Base-by-base conservation (phyloP, 1,140 invertebrate genomes). In the Hylyphantes graminicola region DNA sequence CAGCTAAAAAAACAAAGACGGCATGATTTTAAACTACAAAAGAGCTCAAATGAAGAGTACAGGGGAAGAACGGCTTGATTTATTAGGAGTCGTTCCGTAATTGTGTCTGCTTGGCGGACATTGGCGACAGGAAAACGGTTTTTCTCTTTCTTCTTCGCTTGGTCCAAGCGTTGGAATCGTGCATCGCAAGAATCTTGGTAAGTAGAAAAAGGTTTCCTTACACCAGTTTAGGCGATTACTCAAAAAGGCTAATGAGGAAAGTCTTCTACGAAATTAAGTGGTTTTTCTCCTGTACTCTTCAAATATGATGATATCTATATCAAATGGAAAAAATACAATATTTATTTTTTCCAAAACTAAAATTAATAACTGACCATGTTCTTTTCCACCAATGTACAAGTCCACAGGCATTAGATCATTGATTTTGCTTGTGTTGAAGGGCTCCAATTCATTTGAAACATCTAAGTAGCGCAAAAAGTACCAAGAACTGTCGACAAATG, bases 401-500 rank as follows among this genome's bases (percentile, higher is more conserved):
- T 98, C 94, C 7, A 99, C 96, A n/a, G 97, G 97, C 91, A 96
- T 93, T 76, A 91, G 91, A 87, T 92, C 88, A 7, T 91, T 88
- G 3, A 92, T 92, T 85, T 92, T 91, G 51, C 94, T 89, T 67
- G 90, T 89, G 86, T 92, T 90, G 90, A 96, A 96, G 85, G 96
- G 94, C 84, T 91, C 88, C 4, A 91, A 87, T 0, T 90, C 76
- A 91, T 98, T 98, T n/a, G 93, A 88, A 8, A 94, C 89, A 91
- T 99, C 97, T 67, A 98, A 90, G 90, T 94, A 99, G 78, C 98
- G 92, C 85, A 99, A 92, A 89, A 94, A 99, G 90, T 99, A 99
- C 98, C 98, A 99, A 5, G 97, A 96, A 64, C 98, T 99, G 90
- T 99, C 98, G 53, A 99, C 96, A 92, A 99, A 99, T 10, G 98